Evolutionary conservation across 2,113 vertebrate species (phyloP).

Genomic region (Okapia johnstoni): DNA sequence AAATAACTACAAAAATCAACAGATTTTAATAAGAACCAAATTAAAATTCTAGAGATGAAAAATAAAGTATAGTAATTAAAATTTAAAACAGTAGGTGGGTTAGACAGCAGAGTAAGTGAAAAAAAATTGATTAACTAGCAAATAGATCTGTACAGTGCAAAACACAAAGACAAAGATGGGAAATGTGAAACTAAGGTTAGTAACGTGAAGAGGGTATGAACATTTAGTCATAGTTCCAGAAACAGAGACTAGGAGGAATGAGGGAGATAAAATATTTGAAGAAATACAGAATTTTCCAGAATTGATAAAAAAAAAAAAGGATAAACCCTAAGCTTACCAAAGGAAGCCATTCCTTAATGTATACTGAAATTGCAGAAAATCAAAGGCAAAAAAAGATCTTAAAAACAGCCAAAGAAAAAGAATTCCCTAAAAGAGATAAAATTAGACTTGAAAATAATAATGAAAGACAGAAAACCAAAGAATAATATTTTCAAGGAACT

Average conservation of each 20-base stretch:
- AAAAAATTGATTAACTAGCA: not conserved
- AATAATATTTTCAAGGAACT: not conserved
- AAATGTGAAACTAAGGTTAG: not conserved
- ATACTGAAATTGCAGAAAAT: not conserved
- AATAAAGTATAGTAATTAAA: not conserved
- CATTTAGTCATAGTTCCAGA: not conserved
- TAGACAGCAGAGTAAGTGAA: not conserved
- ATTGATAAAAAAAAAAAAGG: not conserved
- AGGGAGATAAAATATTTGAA: not conserved
- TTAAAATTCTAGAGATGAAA: constrained; percentile 11
- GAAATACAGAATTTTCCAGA: not conserved
- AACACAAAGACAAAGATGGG: not conserved
- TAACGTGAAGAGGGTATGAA: not conserved
- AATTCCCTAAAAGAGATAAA: not conserved
- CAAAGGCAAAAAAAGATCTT: not conserved
- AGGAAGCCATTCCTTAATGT: not conserved
- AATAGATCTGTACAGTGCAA: not conserved
- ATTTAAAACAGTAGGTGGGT: not conserved
- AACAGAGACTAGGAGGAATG: not conserved
- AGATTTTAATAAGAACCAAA: not conserved
- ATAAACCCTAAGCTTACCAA: not conserved
- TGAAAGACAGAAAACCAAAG: not conserved
- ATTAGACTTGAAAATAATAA: not conserved
- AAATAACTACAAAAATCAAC: not conserved
- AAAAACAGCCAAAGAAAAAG: not conserved